phyloP scores from a whole-genome alignment of 2,888 invertebrate species.

The Melieria picta region DNA sequence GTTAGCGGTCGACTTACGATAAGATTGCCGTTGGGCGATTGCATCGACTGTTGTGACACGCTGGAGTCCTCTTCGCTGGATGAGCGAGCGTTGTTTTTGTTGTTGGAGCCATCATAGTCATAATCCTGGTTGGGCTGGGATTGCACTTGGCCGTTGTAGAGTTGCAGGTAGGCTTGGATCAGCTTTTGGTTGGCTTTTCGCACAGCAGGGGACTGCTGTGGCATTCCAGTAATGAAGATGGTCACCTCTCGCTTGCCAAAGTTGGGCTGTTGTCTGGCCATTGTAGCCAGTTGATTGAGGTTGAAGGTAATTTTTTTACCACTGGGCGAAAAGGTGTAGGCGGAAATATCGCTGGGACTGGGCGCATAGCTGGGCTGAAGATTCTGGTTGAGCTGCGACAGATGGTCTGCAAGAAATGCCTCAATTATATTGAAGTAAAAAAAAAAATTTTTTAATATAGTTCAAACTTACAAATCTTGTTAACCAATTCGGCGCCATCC shows the following conservation, averaged over 20 bases:
- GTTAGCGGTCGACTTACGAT: slow-evolving; percentile 49
- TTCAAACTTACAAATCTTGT: slow-evolving; percentile 57
- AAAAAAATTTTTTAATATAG: too few relatives aligned
- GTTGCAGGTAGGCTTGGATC: slow-evolving; percentile 56
- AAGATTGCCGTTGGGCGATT: slow-evolving; percentile 48
- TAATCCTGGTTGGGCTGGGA: slow-evolving; percentile 43
- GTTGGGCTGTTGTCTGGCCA: slow-evolving; percentile 41
- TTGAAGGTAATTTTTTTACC: slow-evolving; percentile 50
- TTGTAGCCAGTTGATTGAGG: slow-evolving; percentile 49
- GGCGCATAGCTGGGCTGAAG: slow-evolving; percentile 52
- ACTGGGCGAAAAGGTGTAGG: slow-evolving; percentile 51
- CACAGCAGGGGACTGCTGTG: slow-evolving; percentile 50
- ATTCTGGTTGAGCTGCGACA: slow-evolving; percentile 53
- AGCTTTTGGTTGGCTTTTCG: slow-evolving; percentile 52
- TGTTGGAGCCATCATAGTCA: slow-evolving; percentile 35
- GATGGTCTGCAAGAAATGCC: slow-evolving; percentile 47
- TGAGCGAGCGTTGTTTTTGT: slow-evolving; percentile 20
- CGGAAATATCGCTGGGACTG: slow-evolving; percentile 53
- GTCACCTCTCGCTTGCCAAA: slow-evolving; percentile 59
- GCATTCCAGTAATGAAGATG: slow-evolving; percentile 57
- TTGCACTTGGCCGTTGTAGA: slow-evolving; percentile 49
- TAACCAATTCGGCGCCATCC: slow-evolving; percentile 54
- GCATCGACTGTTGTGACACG: not conserved
- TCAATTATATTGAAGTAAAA: not conserved
- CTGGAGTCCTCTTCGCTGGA: slow-evolving; percentile 36